Conservation (phyloP, 2,888 invertebrate species). For the Ametastegia equiseti region DNA sequence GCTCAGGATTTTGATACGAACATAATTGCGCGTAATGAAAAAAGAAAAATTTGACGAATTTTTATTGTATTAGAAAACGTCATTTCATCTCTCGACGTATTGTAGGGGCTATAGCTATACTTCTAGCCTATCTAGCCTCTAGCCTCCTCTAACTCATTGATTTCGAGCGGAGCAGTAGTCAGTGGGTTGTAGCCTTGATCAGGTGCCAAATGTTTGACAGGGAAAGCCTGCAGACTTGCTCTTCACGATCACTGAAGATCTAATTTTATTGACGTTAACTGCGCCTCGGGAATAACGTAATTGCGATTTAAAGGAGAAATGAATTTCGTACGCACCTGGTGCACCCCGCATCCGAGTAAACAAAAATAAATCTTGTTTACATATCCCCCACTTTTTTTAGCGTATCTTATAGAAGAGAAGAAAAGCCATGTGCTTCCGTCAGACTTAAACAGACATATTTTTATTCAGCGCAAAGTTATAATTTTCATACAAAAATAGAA, state of each 20-base stretch:
- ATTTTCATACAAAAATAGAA: too few relatives aligned
- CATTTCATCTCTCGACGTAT: neutral
- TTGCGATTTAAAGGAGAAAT: neutral
- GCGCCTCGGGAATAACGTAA: neutral
- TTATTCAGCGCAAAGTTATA: too few relatives aligned
- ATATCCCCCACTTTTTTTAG: neutral
- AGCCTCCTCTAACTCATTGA: conserved; percentile 6
- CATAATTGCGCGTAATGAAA: too few relatives aligned
- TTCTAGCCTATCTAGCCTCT: too few relatives aligned
- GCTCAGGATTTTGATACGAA: too few relatives aligned
- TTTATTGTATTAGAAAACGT: neutral
- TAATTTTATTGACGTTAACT: conserved; percentile 37
- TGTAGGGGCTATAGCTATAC: neutral
- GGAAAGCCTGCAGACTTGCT: conserved; percentile 64
- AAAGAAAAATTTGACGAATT: neutral
- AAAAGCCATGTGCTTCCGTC: neutral
- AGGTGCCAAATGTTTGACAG: conserved; percentile 70
- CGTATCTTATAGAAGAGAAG: neutral
- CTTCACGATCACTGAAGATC: conserved; percentile 16
- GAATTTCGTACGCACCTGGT: neutral
- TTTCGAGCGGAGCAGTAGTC: conserved; percentile 52
- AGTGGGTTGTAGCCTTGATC: conserved; percentile 73
- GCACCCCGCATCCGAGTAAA: neutral
- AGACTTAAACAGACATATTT: neutral
- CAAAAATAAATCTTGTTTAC: neutral